Conservation (phyloP, 2,888 invertebrate genomes). For the Mermis nigrescens region DNA sequence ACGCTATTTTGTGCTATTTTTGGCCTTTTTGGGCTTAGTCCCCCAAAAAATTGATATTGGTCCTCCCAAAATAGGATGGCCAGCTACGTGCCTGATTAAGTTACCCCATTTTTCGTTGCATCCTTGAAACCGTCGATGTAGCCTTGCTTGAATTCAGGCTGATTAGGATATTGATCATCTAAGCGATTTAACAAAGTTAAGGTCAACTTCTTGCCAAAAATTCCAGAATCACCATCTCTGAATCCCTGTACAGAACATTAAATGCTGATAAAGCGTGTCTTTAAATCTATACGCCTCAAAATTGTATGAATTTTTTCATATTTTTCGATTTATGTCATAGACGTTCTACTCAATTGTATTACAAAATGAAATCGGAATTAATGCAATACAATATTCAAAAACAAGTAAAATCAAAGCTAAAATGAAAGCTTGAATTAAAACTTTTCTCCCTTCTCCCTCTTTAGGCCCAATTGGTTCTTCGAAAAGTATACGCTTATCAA, state of each 20-base stretch:
- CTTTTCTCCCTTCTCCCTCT: too few species aligned
- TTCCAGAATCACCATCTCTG: slow-evolving; percentile 29
- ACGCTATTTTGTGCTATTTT: too few species aligned
- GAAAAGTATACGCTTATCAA: too few species aligned
- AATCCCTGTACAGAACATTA: slow-evolving; percentile 19
- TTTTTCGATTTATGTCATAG: not conserved
- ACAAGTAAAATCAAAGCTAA: too few species aligned
- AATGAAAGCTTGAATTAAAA: too few species aligned
- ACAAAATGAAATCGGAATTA: not conserved
- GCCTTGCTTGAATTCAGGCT: slow-evolving; percentile 32
- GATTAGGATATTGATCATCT: slow-evolving; percentile 30
- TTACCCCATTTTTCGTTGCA: slow-evolving; percentile 14
- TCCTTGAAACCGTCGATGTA: slow-evolving; percentile 33
- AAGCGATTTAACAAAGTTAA: slow-evolving; percentile 27
- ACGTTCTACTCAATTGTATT: not conserved
- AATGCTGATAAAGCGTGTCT: not conserved
- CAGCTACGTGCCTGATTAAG: not conserved
- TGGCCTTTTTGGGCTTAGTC: too few species aligned
- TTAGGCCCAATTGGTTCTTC: too few species aligned
- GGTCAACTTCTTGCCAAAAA: slow-evolving; percentile 30
- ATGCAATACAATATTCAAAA: too few species aligned
- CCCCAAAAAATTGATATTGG: too few species aligned
- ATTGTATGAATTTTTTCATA: not conserved
- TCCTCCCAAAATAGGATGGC: too few species aligned
- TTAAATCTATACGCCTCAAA: slow-evolving; percentile 1